Percentiles rank a stretch among this genome's conserved stretches.
Evolutionary conservation across 2,113 vertebrate genomes (phyloP).

Genomic region (Ciconia boyciana): DNA sequence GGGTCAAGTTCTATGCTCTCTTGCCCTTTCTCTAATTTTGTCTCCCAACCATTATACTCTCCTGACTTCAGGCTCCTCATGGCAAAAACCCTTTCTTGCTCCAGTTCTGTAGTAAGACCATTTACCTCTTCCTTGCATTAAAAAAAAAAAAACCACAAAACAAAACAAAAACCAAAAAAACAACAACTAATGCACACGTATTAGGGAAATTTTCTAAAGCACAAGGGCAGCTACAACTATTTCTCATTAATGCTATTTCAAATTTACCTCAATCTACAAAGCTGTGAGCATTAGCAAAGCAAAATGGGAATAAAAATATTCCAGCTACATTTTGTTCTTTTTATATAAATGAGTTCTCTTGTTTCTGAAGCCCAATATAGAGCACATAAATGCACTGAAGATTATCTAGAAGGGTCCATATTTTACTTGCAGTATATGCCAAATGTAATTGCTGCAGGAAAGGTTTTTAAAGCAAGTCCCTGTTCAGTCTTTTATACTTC

Average conservation of each 20-base stretch:
- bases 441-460: slow-evolving; percentile 8
- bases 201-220: background rate
- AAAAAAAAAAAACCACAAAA: background rate
- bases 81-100: background rate
- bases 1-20: background rate
- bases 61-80: background rate
- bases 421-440: background rate
- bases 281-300: background rate
- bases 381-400: background rate
- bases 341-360: background rate
- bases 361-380: slow-evolving; percentile 21
- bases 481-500: background rate
- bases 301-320: background rate
- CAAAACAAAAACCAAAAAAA: too few relatives aligned
- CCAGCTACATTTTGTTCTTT: background rate
- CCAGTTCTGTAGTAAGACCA: background rate
- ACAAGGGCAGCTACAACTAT: background rate
- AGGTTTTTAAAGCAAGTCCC: background rate
- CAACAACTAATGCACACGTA: background rate
- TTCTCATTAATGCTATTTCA: background rate
- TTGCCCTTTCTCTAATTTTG: background rate
- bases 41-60: background rate
- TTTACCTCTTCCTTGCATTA: background rate
- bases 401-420: slow-evolving; percentile 3
- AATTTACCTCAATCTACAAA: background rate